A percentile compares a stretch with the other conserved stretches of the same genome.
phyloP scores from a whole-genome alignment of 2,888 invertebrate species.

The Embidobia sp. region DNA sequence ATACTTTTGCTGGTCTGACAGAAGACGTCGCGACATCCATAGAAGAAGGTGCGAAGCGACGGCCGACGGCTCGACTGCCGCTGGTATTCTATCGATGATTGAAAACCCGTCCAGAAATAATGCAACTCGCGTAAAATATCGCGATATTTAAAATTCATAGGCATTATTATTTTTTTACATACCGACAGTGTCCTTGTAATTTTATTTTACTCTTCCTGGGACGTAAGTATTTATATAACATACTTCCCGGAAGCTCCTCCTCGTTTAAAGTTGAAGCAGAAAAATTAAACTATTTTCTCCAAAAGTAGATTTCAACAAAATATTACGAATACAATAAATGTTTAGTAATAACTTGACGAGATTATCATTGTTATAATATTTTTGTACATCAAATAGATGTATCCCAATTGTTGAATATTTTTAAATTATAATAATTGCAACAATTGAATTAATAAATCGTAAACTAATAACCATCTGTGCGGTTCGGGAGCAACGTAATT shows the following conservation, averaged over 20 bases:
- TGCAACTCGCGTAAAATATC: slow-evolving; percentile 66
- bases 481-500: slow-evolving; percentile 63
- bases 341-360: too few species aligned
- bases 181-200: slow-evolving; percentile 42
- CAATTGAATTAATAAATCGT: slow-evolving; percentile 42
- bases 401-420: too few species aligned
- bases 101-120: slow-evolving; percentile 74
- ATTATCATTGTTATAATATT: too few species aligned
- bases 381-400: too few species aligned
- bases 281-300: too few species aligned
- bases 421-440: neutral
- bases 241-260: slow-evolving; percentile 6
- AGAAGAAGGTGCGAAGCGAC: slow-evolving; percentile 73
- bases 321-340: too few species aligned
- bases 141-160: slow-evolving; percentile 60
- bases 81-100: slow-evolving; percentile 71
- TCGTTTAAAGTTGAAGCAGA: neutral
- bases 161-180: slow-evolving; percentile 69
- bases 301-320: too few species aligned
- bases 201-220: slow-evolving; percentile 53
- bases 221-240: too few species aligned
- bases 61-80: slow-evolving; percentile 73
- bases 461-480: slow-evolving; percentile 20
- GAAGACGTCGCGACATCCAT: slow-evolving; percentile 64
- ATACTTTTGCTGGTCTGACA: slow-evolving; percentile 50